Evolutionary conservation across 2,113 vertebrate genomes (phyloP).

Genomic region (Antigone vipio): DNA sequence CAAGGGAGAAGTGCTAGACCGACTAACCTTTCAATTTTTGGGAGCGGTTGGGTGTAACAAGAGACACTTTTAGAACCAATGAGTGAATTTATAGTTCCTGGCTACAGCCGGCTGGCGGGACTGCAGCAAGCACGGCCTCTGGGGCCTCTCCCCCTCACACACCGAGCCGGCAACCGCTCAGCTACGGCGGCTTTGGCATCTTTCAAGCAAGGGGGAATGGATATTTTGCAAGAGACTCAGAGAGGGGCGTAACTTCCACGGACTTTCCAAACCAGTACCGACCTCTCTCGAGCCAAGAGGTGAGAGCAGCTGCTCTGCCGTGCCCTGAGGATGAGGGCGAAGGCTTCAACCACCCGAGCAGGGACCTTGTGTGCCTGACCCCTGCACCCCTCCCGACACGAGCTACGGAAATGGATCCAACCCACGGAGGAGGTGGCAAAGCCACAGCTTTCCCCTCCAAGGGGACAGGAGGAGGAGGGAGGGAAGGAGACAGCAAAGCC

Average conservation of each 20-base stretch:
- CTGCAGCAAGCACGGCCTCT: fast-evolving
- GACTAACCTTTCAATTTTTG: not conserved
- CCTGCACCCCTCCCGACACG: not conserved
- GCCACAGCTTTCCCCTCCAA: not conserved
- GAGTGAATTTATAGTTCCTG: not conserved
- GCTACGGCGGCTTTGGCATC: too few relatives aligned
- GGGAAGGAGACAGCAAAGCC: not conserved
- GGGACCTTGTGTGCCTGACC: too few relatives aligned
- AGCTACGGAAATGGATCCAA: not conserved
- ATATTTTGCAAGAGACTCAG: too few relatives aligned
- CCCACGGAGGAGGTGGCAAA: not conserved
- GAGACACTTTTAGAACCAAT: not conserved
- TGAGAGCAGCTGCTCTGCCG: too few relatives aligned
- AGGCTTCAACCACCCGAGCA: too few relatives aligned
- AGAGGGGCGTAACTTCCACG: too few relatives aligned
- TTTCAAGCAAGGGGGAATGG: too few relatives aligned
- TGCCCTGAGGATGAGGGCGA: too few relatives aligned
- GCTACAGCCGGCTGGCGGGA: not conserved
- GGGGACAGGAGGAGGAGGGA: not conserved
- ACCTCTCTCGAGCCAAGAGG: too few relatives aligned
- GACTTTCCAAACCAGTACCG: too few relatives aligned
- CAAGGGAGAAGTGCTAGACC: not conserved
- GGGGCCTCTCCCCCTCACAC: not conserved
- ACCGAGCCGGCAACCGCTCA: not conserved
- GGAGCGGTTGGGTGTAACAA: not conserved